Base-by-base conservation (phyloP, 2,113 vertebrate genomes). In the Mus spicilegus region DNA sequence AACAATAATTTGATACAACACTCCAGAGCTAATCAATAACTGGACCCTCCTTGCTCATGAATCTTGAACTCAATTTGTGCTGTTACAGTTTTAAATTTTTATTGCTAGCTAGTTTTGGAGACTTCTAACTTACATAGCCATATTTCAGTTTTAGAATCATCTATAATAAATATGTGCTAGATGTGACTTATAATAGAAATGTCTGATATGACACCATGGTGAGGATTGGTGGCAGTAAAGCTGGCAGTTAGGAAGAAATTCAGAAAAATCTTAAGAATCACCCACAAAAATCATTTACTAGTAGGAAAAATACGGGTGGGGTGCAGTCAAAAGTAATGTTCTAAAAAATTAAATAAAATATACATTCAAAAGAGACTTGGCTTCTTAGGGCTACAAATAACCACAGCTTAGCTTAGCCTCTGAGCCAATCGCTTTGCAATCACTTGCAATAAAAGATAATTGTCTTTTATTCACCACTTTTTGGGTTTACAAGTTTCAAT, bases 11-110 rank as follows among this genome's bases (percentile, higher is more conserved):
- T 89, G 76, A 8, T 67, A 88, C 9, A 80, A 42, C 14, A 67
- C 39, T 81, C 17, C 9, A 95, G 85, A 90, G 92, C 81, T 84
- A 94, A 84, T 90, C 92, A 91, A 63, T 97, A 93, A 72, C 75
- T 76, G 36, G 1, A 67, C 3, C 14, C 20, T 54, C 77, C 63
- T 39, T 80, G 61, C 12, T 61, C 84, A 69, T 82, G 65, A 42
- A 95, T 93, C 87, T 96, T 82, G 22, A 80, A 89, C 26, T 85
- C 36, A 89, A 72, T 94, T 92, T 91, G 78, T n/a, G 28, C 51
- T 54, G 63, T 51, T 87, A 17, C 0, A 54, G 1, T 63, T 39
- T 91, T 70, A 94, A 85, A 67, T 67, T 90, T 95, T 87, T 36
- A 51, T 42, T 49, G n/a, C 36, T 76, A 94, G 5, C 11, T 46